Evolutionary conservation across 2,113 vertebrate species (phyloP).

Genomic region (Pipra filicauda): DNA sequence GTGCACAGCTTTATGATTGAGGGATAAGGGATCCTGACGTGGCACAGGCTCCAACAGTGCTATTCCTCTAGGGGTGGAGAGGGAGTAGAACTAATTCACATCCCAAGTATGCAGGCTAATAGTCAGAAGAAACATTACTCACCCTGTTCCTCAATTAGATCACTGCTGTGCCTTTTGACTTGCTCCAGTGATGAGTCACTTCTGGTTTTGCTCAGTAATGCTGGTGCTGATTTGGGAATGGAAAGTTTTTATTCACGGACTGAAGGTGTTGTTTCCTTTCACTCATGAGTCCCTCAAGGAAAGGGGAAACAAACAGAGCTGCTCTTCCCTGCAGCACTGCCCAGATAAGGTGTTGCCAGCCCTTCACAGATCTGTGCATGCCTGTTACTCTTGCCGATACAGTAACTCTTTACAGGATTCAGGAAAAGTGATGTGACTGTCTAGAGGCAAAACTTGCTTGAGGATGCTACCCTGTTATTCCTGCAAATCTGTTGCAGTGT

Average conservation of each 20-base stretch:
- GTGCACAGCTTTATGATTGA: not conserved
- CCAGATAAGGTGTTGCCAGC: not conserved
- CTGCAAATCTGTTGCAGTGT: not conserved
- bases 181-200: not conserved
- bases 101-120: not conserved
- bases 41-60: not conserved
- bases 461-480: not conserved
- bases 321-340: not conserved
- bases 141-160: not conserved
- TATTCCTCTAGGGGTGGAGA: not conserved
- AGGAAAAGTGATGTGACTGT: not conserved
- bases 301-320: not conserved
- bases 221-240: not conserved
- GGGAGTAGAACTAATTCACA: not conserved
- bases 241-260: not conserved
- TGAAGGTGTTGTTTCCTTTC: not conserved
- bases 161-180: not conserved
- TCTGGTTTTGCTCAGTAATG: not conserved
- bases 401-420: not conserved
- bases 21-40: fast-evolving
- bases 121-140: not conserved
- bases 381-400: not conserved
- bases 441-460: not conserved
- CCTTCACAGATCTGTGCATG: fast-evolving
- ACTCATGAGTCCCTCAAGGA: not conserved